These are phyloP conservation scores for Indri indri DNA, from an alignment of 2,113 vertebrate genomes.

Conservation along the genomic window DNA sequence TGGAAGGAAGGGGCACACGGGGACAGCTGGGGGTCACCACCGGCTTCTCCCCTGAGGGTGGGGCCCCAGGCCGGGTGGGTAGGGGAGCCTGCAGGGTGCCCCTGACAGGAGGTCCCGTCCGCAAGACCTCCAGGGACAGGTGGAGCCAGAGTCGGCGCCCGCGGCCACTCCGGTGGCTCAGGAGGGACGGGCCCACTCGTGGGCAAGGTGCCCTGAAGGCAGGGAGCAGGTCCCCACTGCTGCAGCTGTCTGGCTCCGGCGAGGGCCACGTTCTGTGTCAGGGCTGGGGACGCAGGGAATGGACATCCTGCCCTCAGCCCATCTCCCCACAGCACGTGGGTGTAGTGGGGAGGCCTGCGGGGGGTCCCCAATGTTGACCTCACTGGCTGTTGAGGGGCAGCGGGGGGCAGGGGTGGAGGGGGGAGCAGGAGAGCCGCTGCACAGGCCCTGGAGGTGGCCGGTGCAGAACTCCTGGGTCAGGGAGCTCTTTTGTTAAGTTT, in stretches of 20 bases:
- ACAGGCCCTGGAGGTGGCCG: too few relatives aligned
- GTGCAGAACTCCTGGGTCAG: not conserved
- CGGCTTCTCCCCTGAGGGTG: not conserved
- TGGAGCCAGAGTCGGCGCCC: not conserved
- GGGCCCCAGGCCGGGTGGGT: fast-evolving
- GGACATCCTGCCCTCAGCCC: not conserved
- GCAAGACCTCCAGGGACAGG: not conserved
- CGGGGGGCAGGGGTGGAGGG: too few relatives aligned
- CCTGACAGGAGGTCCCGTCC: not conserved
- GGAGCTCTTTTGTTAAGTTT: not conserved
- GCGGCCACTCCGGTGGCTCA: not conserved
- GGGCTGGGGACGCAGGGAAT: not conserved
- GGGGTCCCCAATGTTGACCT: not conserved
- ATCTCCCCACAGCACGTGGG: not conserved
- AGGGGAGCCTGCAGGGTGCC: not conserved
- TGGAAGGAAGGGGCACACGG: not conserved
- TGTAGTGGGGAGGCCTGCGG: not conserved
- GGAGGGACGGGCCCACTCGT: not conserved
- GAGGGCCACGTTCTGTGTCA: not conserved
- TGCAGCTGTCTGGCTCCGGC: not conserved
- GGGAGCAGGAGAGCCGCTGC: not conserved
- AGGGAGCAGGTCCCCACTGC: not conserved
- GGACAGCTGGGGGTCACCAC: not conserved
- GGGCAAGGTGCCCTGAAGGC: not conserved
- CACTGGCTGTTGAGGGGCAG: too few relatives aligned